phyloP scores from a whole-genome alignment of 2,113 vertebrate genomes.

The Myocastor coypus region DNA sequence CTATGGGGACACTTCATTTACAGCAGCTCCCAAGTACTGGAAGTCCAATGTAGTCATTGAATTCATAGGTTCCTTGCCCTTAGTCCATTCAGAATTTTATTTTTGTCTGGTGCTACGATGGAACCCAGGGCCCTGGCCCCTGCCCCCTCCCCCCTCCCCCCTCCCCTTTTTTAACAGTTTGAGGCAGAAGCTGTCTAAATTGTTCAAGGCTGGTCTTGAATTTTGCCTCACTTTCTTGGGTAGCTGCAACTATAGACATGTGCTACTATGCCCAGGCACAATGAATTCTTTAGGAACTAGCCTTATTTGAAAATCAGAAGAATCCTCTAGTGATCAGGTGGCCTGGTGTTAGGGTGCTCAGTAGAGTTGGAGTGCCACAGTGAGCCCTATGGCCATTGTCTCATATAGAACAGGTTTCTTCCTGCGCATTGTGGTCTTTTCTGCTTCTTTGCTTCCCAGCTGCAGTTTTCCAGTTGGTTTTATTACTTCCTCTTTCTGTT shows the following conservation, averaged over 20 bases:
- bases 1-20: neutral
- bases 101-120: neutral
- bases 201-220: neutral
- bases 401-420: neutral
- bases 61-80: neutral
- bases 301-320: neutral
- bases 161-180: neutral
- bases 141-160: rapidly evolving
- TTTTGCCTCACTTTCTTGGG: neutral
- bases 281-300: neutral
- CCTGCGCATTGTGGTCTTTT: neutral
- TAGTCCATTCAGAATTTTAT: neutral
- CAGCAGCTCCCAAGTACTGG: neutral
- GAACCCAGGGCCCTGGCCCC: neutral
- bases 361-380: neutral
- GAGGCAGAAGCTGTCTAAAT: neutral
- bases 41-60: neutral
- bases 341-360: neutral
- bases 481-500: neutral
- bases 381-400: neutral
- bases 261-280: neutral
- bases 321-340: neutral
- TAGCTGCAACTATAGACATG: neutral
- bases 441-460: neutral
- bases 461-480: slow-evolving; percentile 3